A percentile compares a stretch with the other conserved stretches of the same genome.
phyloP scores from a whole-genome alignment of 2,888 invertebrate species.

The Allygus modestus region DNA sequence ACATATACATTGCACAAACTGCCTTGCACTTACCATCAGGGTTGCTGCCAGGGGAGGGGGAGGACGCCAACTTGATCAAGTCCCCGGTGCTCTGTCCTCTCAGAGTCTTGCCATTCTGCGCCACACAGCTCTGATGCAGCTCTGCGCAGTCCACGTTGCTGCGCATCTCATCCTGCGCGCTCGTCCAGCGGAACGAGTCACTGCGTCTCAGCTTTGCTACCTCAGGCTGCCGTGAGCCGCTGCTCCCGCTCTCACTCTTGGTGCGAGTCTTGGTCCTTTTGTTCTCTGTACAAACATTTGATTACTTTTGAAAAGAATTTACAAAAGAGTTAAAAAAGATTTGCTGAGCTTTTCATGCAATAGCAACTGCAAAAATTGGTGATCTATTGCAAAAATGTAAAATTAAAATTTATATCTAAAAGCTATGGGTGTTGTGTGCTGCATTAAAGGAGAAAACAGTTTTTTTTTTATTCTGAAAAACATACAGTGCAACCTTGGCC shows the following conservation, averaged over 20 bases:
- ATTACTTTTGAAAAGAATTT: too few relatives aligned
- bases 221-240: constrained; percentile 6
- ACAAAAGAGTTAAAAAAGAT: too few relatives aligned
- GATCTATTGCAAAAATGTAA: too few relatives aligned
- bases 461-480: too few relatives aligned
- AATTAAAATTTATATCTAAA: too few relatives aligned
- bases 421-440: too few relatives aligned
- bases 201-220: constrained; percentile 47
- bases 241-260: constrained; percentile 60
- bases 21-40: constrained; percentile 54
- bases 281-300: not conserved
- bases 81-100: constrained; percentile 26
- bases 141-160: not conserved
- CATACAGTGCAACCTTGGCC: too few relatives aligned
- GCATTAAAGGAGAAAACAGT: too few relatives aligned
- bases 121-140: not conserved
- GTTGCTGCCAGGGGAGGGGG: constrained; percentile 39
- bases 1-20: too few relatives aligned
- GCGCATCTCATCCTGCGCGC: not conserved
- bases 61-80: constrained; percentile 54
- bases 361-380: too few relatives aligned
- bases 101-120: constrained; percentile 33
- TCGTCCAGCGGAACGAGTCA: constrained; percentile 60
- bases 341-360: too few relatives aligned
- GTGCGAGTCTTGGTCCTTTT: constrained; percentile 56